Evolutionary conservation across 2,797 vertebrate genomes (phyloP), one percentile per base, ranked within the genome.

Genomic region (Miichthys miiuy): DNA sequence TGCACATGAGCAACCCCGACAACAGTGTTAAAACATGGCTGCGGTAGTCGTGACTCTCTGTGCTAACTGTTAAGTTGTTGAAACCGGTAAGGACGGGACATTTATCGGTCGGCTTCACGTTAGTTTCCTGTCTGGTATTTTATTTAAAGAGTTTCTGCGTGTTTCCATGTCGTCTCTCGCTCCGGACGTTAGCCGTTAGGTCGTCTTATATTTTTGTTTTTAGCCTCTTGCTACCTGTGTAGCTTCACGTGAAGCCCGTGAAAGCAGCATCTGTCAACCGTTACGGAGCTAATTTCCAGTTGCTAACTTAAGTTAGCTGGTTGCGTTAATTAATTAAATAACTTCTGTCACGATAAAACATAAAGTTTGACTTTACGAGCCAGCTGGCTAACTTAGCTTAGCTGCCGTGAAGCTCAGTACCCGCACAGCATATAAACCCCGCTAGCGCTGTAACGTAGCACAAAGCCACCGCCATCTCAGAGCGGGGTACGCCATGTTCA

Each of bases 401-500:
- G 46, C 72, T 18, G 14, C 12, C 13, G 25, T 30, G 21, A 47
- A 34, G 13, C 27, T 20, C 23, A 64, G 65, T 20, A 54, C 27
- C 42, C 20, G 41, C 77, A 64, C 55, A 73, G 61, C 55, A 52
- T 25, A 25, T 25, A 25, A 67, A 64, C 80, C 34, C 79, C 50
- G 12, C 38, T 66, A 17, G 58, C 70, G 67, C 66, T 67, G 58
- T 63, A 77, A 55, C 44, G 72, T 61, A 62, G 76, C 85, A 83
- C 79, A 85, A 85, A 80, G 76, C 81, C 79, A 82, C 85, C 91
- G 89, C 92, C 89, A 93, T 91, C 87, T 90, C 92, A 55, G 82
- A 93, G 89, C 93, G 93, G 93, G 85, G 81, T 93, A 93, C 93
- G 93, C 92, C 93, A 94, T 94, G 92, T 94, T 94, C 61, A 57